Conservation (phyloP, 1,140 invertebrate species). For the Heterodera carotae region DNA sequence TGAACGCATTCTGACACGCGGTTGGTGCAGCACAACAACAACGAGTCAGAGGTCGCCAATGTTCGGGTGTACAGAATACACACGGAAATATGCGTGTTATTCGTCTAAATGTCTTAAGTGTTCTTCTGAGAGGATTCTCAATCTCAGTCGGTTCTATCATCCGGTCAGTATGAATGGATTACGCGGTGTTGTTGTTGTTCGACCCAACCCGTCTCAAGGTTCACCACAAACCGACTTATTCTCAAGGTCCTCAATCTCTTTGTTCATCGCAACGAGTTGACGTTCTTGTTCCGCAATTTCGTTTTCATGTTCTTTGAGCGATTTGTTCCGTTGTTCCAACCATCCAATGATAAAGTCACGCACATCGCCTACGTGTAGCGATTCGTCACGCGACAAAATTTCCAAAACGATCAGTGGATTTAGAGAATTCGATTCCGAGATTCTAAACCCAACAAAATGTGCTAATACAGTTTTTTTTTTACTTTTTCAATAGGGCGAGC, state of each 20-base stretch:
- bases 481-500: constrained; percentile 46
- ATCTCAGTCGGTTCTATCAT: too few species aligned
- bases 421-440: constrained; percentile 41
- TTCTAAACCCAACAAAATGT: constrained; percentile 38
- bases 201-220: too few species aligned
- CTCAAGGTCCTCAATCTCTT: constrained; percentile 53
- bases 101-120: too few species aligned
- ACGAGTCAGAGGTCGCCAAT: too few species aligned
- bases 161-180: too few species aligned
- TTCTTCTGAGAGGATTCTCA: too few species aligned
- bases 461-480: constrained; percentile 9
- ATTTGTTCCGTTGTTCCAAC: constrained; percentile 53
- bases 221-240: constrained; percentile 38
- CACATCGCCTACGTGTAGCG: constrained; percentile 50
- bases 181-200: too few species aligned
- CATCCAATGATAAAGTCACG: constrained; percentile 55
- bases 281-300: constrained; percentile 41
- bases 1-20: too few species aligned
- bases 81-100: too few species aligned
- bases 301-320: constrained; percentile 47
- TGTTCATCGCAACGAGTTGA: constrained; percentile 45
- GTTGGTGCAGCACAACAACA: too few species aligned
- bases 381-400: constrained; percentile 54
- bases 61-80: too few species aligned
- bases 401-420: constrained; percentile 62